These are phyloP conservation scores for Bufotes viridis DNA, from an alignment of 2,797 vertebrate genomes.

Conservation along the genomic window DNA sequence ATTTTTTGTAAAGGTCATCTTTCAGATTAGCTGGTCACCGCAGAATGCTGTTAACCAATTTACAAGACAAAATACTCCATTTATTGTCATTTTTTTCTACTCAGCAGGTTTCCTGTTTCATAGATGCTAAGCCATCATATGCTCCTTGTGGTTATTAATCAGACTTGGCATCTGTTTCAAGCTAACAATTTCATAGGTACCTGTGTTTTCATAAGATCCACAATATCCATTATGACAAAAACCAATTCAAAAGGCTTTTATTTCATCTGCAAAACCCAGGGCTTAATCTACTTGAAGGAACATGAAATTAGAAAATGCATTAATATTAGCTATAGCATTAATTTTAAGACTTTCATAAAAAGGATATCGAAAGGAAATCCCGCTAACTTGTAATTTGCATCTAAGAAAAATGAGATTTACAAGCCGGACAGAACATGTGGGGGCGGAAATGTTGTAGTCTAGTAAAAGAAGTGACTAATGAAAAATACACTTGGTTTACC, in stretches of 20 bases:
- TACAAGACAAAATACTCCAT: slow-evolving; percentile 63
- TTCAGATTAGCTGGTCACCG: slow-evolving; percentile 61
- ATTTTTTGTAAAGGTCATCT: slow-evolving; percentile 50
- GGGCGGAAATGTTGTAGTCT: not conserved
- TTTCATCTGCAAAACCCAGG: slow-evolving; percentile 45
- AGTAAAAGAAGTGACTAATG: not conserved
- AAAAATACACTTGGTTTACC: not conserved
- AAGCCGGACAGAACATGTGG: slow-evolving; percentile 9
- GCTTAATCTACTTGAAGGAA: slow-evolving; percentile 54
- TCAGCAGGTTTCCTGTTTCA: slow-evolving; percentile 60
- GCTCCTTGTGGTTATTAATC: slow-evolving; percentile 64
- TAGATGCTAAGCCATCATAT: slow-evolving; percentile 53
- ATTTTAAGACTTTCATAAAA: slow-evolving; percentile 50
- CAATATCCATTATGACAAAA: slow-evolving; percentile 45
- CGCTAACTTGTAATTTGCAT: slow-evolving; percentile 37
- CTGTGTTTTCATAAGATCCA: slow-evolving; percentile 60
- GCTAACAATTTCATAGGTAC: slow-evolving; percentile 57
- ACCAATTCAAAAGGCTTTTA: slow-evolving; percentile 38
- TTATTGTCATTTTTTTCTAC: slow-evolving; percentile 49
- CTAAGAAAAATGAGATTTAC: slow-evolving; percentile 37
- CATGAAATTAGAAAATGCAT: slow-evolving; percentile 49
- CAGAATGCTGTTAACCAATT: slow-evolving; percentile 62
- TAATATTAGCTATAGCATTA: slow-evolving; percentile 49
- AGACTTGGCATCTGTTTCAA: slow-evolving; percentile 53
- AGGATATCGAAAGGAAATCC: slow-evolving; percentile 21